These are phyloP conservation scores for Tribolium freemani DNA, from an alignment of 2,888 invertebrate genomes.

Conservation along the genomic window DNA sequence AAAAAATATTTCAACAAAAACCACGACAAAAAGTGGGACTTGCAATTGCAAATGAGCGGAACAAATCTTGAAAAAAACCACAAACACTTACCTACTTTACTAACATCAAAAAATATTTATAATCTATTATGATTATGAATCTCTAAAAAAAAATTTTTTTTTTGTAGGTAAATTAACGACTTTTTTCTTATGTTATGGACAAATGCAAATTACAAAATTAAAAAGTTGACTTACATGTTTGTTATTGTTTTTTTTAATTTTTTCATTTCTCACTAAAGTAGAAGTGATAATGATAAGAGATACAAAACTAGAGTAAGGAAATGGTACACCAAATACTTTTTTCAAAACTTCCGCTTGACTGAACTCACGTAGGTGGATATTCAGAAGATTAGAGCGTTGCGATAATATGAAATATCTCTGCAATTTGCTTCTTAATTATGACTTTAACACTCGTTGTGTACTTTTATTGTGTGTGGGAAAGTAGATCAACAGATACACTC, in stretches of 20 bases:
- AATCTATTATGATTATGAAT: no score
- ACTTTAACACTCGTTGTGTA: background rate
- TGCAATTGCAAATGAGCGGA: no score
- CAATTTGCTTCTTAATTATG: background rate
- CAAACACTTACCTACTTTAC: no score
- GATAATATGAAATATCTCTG: slow-evolving; percentile 4
- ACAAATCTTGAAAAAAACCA: no score
- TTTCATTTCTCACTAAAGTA: background rate
- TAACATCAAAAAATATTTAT: no score
- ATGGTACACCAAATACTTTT: background rate
- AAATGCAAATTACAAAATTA: no score
- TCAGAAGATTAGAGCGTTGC: background rate
- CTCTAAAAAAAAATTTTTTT: no score
- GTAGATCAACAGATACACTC: slow-evolving; percentile 10
- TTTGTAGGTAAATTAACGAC: no score
- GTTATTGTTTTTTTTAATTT: background rate
- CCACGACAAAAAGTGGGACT: no score
- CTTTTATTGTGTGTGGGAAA: slow-evolving; percentile 26
- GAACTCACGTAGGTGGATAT: background rate
- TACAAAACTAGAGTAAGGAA: background rate
- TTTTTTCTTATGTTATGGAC: no score
- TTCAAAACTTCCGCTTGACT: background rate
- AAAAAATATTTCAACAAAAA: no score
- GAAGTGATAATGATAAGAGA: slow-evolving; percentile 4
- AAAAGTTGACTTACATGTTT: no score